These are phyloP conservation scores for Sarcophaga peregrina DNA, from an alignment of 1,140 invertebrate genomes.

Conservation along the genomic window DNA sequence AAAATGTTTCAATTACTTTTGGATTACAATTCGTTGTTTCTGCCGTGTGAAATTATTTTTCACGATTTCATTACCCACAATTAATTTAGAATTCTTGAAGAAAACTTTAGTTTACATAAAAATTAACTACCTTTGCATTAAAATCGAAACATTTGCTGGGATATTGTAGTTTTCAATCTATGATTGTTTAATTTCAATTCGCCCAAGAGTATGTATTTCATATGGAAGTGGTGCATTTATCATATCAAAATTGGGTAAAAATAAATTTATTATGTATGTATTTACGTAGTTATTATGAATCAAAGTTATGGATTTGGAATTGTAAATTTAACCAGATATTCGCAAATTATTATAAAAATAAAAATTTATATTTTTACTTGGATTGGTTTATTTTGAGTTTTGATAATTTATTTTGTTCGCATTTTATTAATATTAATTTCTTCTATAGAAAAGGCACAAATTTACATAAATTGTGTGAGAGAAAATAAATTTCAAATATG, in stretches of 20 bases:
- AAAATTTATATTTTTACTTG: neutral
- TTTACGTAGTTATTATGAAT: neutral
- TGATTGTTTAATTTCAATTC: too few relatives aligned
- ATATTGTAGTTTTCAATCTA: too few relatives aligned
- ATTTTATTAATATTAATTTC: neutral
- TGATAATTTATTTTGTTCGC: neutral
- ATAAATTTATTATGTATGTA: neutral
- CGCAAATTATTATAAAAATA: neutral
- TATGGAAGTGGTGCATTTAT: neutral
- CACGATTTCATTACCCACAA: too few relatives aligned
- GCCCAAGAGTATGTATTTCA: too few relatives aligned
- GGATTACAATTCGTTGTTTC: too few relatives aligned
- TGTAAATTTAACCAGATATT: neutral
- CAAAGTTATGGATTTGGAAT: neutral
- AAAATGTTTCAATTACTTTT: too few relatives aligned
- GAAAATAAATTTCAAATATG: neutral
- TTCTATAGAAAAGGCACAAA: conserved; percentile 22
- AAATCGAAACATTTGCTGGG: too few relatives aligned
- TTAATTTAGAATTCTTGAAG: too few relatives aligned
- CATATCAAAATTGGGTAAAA: neutral
- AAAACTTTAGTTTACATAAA: too few relatives aligned
- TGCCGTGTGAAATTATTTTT: too few relatives aligned
- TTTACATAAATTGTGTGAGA: conserved; percentile 2
- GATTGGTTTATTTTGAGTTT: neutral
- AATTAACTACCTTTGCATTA: too few relatives aligned